Evolutionary conservation across 2,113 vertebrate species (phyloP), one percentile per base, ranked within the genome.

Genomic region (Ailurus styani): DNA sequence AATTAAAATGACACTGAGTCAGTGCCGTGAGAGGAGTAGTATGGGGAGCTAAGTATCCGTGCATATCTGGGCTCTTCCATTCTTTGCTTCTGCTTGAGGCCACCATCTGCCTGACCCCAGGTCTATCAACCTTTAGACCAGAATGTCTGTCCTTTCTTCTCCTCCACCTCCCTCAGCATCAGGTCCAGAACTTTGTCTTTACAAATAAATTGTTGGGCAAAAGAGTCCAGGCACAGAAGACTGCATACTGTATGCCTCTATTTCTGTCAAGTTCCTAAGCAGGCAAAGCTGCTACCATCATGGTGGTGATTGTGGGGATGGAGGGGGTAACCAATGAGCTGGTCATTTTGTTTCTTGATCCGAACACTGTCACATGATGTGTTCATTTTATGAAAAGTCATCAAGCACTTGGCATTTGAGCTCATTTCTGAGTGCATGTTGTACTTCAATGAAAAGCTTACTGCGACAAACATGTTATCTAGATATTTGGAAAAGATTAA

Each of bases 401-500:
- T 87, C 23, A 45, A 20, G 29, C 37, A n/a, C 64, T 64, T 23
- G 85, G 79, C 20, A 86, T 79, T 31, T 40, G 37, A 25, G 27
- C 54, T 94, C 21, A 64, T 50, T 94, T 88, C 37, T 20, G 70
- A 91, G 66, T n/a, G 13, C 3, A 37, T 42, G 21, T 37, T 78
- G 12, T 20, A 45, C 11, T 73, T 81, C 54, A 25, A 27, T n/a
- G 70, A 83, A 64, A 91, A 45, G 7, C 31, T 57, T 15, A 29
- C 40, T 95, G 64, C 37, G 40, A 50, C 23, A 40, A 55, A 92
- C 77, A 3, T 82, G 31, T 87, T 45, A 45, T 62, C 15, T 37
- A 92, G 83, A 62, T 29, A 34, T 66, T 73, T 68, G 54, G 37
- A 50, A 92, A 87, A 93, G 40, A 81, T 14, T 70, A 90, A 78